Base-by-base conservation (phyloP, 1,140 invertebrate species). In the Brachionus plicatilis region DNA sequence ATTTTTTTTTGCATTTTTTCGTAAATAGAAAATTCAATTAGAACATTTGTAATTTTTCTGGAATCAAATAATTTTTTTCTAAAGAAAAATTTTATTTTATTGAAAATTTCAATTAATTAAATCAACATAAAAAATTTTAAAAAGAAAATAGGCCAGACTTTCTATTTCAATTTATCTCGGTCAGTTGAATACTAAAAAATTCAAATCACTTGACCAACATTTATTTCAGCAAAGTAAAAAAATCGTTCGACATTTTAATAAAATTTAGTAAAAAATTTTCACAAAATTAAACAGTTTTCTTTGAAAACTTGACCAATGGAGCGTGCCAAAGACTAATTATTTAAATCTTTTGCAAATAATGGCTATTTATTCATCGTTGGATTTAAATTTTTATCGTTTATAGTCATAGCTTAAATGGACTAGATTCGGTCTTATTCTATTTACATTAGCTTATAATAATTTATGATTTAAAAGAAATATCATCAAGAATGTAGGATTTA, bases 391-490 rank as follows among this genome's bases (percentile, higher is more conserved):
- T 72, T 17, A 33, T 72, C 6, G 37, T 43, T 43, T 72, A 41
- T 20, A 37, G 5, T 17, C 41, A 17, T 72, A 43, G 37, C n/a
- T 17, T 45, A 72, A 8, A 12, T 72, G 17, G 9, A 20, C 68
- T 72, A 41, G 33, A 20, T 41, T 41, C 17, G 17, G 17, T 72
- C 17, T 41, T 24, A 72, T 72, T 72, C 68, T 72, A 72, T 72
- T 72, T 72, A 43, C 68, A 72, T 43, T 72, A n/a, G 11, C 9
- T 72, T 72, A 72, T 72, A 72, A 72, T 72, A 72, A 72, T 41
- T 72, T 72, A 72, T 72, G 68, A 72, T 20, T 43, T 43, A 41
- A 20, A 41, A 72, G n/a, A 43, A 43, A 60, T 5, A 24, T 20
- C 20, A 60, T 24, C 17, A 60, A 17, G n/a, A 60, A 60, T 60